Percentiles rank a stretch among this genome's conserved stretches.
Conservation (phyloP, 2,113 vertebrate species). For the Scophthalmus maximus region DNA sequence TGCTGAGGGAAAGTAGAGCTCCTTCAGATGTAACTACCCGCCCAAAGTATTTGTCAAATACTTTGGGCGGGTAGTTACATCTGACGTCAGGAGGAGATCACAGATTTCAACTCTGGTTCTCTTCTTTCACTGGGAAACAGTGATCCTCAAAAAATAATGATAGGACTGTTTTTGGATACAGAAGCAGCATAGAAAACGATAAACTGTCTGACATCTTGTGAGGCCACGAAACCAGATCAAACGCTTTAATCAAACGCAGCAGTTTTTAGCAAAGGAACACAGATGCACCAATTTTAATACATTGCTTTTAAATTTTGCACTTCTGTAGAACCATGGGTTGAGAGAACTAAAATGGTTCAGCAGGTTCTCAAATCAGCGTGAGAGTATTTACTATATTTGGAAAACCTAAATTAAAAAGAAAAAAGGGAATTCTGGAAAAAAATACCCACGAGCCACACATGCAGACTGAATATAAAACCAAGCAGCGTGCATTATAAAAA, state of each 20-base stretch:
- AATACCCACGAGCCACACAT: no score
- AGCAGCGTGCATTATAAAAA: background rate
- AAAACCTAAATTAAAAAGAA: background rate
- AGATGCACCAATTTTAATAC: no score
- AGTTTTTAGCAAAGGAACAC: no score
- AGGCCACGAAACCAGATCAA: no score
- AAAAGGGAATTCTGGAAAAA: no score
- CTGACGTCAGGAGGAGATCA: slow-evolving; percentile 66
- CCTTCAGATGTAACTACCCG: slow-evolving; percentile 30
- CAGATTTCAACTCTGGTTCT: slow-evolving; percentile 37
- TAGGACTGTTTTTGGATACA: slow-evolving; percentile 28
- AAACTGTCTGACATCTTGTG: background rate
- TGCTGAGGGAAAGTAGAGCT: slow-evolving; percentile 27
- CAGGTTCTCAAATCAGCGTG: no score
- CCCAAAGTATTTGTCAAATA: slow-evolving; percentile 26
- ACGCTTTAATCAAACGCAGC: no score
- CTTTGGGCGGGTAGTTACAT: background rate
- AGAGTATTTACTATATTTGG: background rate
- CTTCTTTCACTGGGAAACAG: slow-evolving; percentile 40
- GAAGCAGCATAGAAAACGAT: background rate
- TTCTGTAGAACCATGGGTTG: no score
- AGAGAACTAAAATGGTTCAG: no score
- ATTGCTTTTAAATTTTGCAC: no score
- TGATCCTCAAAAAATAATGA: slow-evolving; percentile 32
- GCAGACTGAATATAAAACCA: background rate